Evolutionary conservation across 2,888 invertebrate genomes (phyloP).

Genomic region (Dromius quadrimaculatus): DNA sequence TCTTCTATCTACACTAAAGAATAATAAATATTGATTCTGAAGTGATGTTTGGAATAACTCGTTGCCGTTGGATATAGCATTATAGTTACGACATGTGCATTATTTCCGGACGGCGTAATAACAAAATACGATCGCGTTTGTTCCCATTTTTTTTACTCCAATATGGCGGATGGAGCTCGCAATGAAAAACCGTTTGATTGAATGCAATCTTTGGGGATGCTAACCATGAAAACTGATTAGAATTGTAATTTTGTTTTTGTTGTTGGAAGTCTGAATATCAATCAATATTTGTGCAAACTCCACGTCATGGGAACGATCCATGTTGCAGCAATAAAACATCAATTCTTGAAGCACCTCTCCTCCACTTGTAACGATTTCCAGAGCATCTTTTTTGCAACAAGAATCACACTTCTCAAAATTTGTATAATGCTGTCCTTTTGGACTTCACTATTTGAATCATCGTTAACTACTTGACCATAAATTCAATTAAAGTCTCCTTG

Average conservation of each 20-base stretch:
- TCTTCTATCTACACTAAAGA: neutral
- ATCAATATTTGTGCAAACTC: too few species aligned
- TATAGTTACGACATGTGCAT: slow-evolving; percentile 40
- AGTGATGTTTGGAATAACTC: slow-evolving; percentile 24
- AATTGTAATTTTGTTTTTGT: too few species aligned
- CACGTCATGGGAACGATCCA: too few species aligned
- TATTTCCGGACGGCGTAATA: slow-evolving; percentile 45
- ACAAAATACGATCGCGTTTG: slow-evolving; percentile 36
- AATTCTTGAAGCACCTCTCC: too few species aligned
- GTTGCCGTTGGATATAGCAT: slow-evolving; percentile 39
- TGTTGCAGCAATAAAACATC: too few species aligned
- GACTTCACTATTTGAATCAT: too few species aligned
- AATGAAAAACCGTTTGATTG: neutral
- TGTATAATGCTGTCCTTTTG: too few species aligned
- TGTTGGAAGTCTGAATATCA: too few species aligned
- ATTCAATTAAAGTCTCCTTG: slow-evolving; percentile 9
- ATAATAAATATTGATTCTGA: slow-evolving; percentile 48
- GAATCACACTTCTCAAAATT: too few species aligned
- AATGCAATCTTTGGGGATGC: slow-evolving; percentile 5
- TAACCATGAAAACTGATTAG: slow-evolving; percentile 1
- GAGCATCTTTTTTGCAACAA: too few species aligned
- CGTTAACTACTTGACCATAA: too few species aligned
- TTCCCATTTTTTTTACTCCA: slow-evolving; percentile 20
- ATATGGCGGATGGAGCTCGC: slow-evolving; percentile 26
- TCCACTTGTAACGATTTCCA: too few species aligned